Conservation (phyloP, 2,797 vertebrate genomes). For the Darevskia mixta region DNA sequence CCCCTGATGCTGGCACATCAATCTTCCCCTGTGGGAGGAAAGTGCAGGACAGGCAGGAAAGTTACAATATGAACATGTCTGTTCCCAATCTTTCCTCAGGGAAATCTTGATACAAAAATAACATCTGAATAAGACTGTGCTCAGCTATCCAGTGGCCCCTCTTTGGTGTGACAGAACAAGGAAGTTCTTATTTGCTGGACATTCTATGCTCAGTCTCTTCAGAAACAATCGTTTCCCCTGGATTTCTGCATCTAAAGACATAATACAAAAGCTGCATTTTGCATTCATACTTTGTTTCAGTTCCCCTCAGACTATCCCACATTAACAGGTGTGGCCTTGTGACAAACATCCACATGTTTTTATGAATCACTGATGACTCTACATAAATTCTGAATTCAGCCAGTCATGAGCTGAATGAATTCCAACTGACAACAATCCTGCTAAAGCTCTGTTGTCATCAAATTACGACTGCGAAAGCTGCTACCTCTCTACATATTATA, state of each 20-base stretch:
- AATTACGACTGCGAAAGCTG: not conserved
- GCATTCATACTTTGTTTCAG: not conserved
- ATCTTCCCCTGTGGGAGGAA: not conserved
- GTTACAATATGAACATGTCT: not conserved
- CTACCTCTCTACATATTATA: not conserved
- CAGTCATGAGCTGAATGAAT: not conserved
- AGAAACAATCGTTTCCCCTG: not conserved
- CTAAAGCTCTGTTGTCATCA: not conserved
- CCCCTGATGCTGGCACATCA: not conserved
- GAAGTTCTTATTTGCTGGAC: not conserved
- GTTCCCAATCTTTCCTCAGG: not conserved
- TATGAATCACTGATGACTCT: slow-evolving; percentile 34
- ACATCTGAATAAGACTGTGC: not conserved
- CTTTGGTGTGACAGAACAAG: not conserved
- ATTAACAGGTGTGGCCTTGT: slow-evolving; percentile 22
- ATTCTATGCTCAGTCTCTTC: not conserved
- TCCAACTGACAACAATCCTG: not conserved
- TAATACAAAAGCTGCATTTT: slow-evolving; percentile 12
- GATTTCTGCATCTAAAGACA: not conserved
- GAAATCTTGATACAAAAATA: not conserved
- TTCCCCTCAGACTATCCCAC: not conserved
- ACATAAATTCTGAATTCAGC: not conserved
- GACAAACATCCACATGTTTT: slow-evolving; percentile 1
- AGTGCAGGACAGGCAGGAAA: not conserved
- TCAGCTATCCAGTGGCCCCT: not conserved